Evolutionary conservation across 2,113 vertebrate genomes (phyloP), one percentile per base, ranked within the genome.

Genomic region (Gymnorhina tibicen): DNA sequence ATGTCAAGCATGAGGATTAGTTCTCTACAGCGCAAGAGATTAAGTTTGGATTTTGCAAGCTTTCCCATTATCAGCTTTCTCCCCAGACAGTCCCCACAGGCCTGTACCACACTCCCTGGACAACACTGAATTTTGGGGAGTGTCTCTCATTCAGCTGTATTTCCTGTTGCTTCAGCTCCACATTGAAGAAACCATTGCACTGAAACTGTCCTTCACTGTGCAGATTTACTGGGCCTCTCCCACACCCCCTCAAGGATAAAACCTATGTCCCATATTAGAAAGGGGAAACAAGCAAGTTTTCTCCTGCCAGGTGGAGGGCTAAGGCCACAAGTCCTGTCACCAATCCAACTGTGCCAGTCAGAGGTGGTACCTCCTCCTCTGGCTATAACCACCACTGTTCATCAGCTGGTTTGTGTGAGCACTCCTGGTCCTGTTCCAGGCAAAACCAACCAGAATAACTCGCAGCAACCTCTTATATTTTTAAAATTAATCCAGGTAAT

Each of bases 1-100:
- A 81, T 74, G 94, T 89, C 91, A 96, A 83, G 90, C 24, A 16
- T 32, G 69, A 91, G 89, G 95, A 96, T 97, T 97, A 97, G 66
- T 96, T 92, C 84, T 87, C 72, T 85, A 55, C 83, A 60, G 91
- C 1, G 20, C 87, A 80, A 77, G 94, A 94, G 95, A 96, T 97
- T 94, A 96, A 23, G 55, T 93, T 79, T 87, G 89, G 82, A 87
- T 94, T 92, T 91, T 91, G 72, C 72, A 96, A 91, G 87, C 74
- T 96, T 95, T 83, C 67, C 66, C 64, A 95, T 94, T 91, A 96
- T 89, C 41, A 3, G 33, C 73, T 85, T 75, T 87, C 84, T 92
- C 78, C 67, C 50, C 39, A 70, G 49, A 42, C 47, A 70, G 79
- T 95, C 74, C 39, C 37, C 18, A 37, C 30, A 49, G 39, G 42